These are phyloP conservation scores for Temnothorax nylanderi DNA, from an alignment of 1,140 invertebrate genomes.

Conservation along the genomic window DNA sequence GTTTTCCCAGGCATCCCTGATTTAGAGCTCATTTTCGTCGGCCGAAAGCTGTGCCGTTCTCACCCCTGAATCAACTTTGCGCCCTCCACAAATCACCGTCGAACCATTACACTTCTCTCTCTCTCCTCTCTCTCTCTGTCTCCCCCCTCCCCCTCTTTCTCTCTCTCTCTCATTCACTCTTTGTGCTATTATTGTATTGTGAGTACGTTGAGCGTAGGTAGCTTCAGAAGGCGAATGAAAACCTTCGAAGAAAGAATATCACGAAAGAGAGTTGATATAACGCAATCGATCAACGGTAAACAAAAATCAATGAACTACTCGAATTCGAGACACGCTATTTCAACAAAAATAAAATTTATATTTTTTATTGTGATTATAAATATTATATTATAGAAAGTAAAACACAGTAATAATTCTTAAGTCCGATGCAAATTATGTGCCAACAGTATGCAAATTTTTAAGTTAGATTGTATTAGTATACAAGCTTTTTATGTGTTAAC, in stretches of 20 bases:
- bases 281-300: neutral
- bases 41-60: slow-evolving; percentile 77
- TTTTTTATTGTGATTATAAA: neutral
- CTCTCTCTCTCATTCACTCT: slow-evolving; percentile 9
- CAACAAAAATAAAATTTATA: neutral
- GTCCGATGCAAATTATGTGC: neutral
- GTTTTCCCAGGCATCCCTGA: slow-evolving; percentile 76
- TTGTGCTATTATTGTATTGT: slow-evolving; percentile 18
- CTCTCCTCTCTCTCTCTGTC: slow-evolving; percentile 23
- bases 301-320: neutral
- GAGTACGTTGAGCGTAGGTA: slow-evolving; percentile 9
- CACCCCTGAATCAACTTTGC: slow-evolving; percentile 78
- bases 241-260: slow-evolving; percentile 41
- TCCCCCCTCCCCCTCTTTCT: slow-evolving; percentile 28
- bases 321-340: neutral
- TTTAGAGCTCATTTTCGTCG: slow-evolving; percentile 81
- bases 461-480: neutral
- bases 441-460: neutral
- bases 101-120: slow-evolving; percentile 66
- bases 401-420: neutral
- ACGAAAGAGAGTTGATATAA: slow-evolving; percentile 20
- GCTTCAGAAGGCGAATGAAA: neutral
- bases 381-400: neutral
- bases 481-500: neutral
- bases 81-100: slow-evolving; percentile 74